Evolutionary conservation across 2,888 invertebrate genomes (phyloP), one percentile per base, ranked within the genome.

Genomic region (Metellina segmentata): DNA sequence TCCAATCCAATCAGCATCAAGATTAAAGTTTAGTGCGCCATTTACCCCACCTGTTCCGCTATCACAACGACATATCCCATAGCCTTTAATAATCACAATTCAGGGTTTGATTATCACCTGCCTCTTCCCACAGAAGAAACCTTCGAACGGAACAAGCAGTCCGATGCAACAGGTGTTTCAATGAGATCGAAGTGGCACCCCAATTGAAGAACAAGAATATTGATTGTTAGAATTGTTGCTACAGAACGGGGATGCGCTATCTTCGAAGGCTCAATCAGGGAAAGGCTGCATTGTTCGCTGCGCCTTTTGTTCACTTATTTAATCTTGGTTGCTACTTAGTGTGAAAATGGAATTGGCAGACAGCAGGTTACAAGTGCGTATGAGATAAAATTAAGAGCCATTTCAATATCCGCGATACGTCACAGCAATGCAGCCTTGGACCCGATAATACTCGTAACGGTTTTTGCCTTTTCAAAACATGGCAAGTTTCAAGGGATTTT

Each of bases 81-180:
- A 34, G 34, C 34, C 34, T 34, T 34, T 34, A 34, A 34, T 34
- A 34, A 34, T 34, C 34, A 34, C 34, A 34, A 34, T 34, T 34
- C 4, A 34, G 34, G 1, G 34, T 13, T 34, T 48, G 82, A 85
- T 85, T 71, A 85, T 85, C 85, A 85, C 77, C 85, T 85, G 85
- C 19, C n/a, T 19, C 49, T 85, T 85, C 85, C 70, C 85, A 85
- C 16, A 70, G 85, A 85, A 61, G 34, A 77, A 77, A 81, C 69
- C 49, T 81, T 81, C 51, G 70, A 81, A 81, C 9, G 51, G 78
- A 48, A 34, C 34, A 34, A 49, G 52, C 19, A 78, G 52, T 71
- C 51, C 71, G 49, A 9, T 82, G 53, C 61, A 61, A 79, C 79
- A 79, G 52, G 82, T 72, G 71, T 16, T 71, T 11, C 49, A 52